Evolutionary conservation across 37 sponge, comb jelly and placozoan genomes (phyloP).

Genomic region (Tethya wilhelma): DNA sequence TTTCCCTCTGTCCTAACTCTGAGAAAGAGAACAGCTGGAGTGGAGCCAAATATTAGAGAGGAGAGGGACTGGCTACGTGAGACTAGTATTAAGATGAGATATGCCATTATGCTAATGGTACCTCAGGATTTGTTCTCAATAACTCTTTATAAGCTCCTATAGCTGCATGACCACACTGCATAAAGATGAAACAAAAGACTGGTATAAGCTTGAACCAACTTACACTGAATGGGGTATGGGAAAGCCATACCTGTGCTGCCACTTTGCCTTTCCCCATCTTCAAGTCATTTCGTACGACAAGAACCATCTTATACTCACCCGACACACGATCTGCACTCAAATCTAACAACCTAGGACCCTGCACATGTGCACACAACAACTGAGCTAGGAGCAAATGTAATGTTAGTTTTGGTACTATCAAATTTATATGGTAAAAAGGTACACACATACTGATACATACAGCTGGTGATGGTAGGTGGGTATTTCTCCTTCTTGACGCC

Average conservation of each 20-base stretch:
- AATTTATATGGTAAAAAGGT: no score
- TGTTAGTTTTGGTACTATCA: no score
- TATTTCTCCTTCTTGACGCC: slow-evolving; percentile 6
- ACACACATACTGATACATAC: no score
- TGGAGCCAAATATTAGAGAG: no score
- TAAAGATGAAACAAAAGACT: background rate
- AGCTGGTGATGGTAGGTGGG: background rate
- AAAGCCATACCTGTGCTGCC: slow-evolving; percentile 80
- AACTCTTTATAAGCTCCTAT: slow-evolving; percentile 70
- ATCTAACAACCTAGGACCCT: background rate
- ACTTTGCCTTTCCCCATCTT: slow-evolving; percentile 99
- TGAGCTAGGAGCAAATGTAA: no score
- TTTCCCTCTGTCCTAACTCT: no score
- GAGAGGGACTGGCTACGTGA: no score
- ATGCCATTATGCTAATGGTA: background rate
- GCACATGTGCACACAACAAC: no score
- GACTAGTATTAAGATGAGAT: background rate
- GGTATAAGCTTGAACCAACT: background rate
- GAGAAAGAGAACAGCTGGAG: no score
- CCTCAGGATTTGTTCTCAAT: slow-evolving; percentile 35
- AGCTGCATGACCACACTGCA: slow-evolving; percentile 83
- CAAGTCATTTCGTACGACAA: slow-evolving; percentile 93
- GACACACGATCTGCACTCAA: slow-evolving; percentile 4
- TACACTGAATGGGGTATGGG: background rate
- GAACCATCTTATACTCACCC: slow-evolving; percentile 92